Percentiles rank a stretch among this genome's conserved stretches.
Conservation (phyloP, 2,888 invertebrate genomes). For the Diploptera punctata region DNA sequence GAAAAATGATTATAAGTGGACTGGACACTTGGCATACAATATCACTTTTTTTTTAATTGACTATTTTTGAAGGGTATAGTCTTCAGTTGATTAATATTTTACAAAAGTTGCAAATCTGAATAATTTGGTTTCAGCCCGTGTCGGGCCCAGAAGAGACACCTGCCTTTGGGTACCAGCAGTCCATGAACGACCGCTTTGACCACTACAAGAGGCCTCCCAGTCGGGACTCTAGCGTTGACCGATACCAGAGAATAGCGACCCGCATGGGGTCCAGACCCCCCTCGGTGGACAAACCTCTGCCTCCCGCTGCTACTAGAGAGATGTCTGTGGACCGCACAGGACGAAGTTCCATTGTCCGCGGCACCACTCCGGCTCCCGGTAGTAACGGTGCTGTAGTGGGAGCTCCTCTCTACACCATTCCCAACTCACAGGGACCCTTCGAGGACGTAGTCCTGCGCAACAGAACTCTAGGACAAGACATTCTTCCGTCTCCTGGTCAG, state of each 20-base stretch:
- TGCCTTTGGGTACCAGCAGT: slow-evolving; percentile 54
- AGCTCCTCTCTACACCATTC: slow-evolving; percentile 56
- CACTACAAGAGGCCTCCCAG: slow-evolving; percentile 93
- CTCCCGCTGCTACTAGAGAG: slow-evolving; percentile 48
- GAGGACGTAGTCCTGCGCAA: slow-evolving; percentile 84
- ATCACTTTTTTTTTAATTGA: too few relatives aligned
- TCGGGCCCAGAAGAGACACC: slow-evolving; percentile 59
- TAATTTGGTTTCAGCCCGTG: slow-evolving; percentile 51
- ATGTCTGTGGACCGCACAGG: slow-evolving; percentile 57
- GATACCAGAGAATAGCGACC: slow-evolving; percentile 57
- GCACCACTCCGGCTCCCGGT: slow-evolving; percentile 60
- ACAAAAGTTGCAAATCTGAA: too few relatives aligned
- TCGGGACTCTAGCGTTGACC: slow-evolving; percentile 85
- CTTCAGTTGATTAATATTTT: too few relatives aligned
- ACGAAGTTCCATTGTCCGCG: slow-evolving; percentile 60
- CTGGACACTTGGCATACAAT: too few relatives aligned
- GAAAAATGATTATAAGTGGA: too few relatives aligned
- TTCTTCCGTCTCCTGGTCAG: slow-evolving; percentile 85
- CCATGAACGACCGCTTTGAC: slow-evolving; percentile 90
- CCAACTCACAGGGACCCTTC: slow-evolving; percentile 66
- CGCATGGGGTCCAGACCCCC: slow-evolving; percentile 69
- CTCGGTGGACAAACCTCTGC: slow-evolving; percentile 71
- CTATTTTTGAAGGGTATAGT: too few relatives aligned
- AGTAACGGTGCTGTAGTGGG: slow-evolving; percentile 73
- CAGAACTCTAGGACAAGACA: slow-evolving; percentile 85